phyloP scores from a whole-genome alignment of 2,888 invertebrate species.

The Rhaphigaster nebulosa region DNA sequence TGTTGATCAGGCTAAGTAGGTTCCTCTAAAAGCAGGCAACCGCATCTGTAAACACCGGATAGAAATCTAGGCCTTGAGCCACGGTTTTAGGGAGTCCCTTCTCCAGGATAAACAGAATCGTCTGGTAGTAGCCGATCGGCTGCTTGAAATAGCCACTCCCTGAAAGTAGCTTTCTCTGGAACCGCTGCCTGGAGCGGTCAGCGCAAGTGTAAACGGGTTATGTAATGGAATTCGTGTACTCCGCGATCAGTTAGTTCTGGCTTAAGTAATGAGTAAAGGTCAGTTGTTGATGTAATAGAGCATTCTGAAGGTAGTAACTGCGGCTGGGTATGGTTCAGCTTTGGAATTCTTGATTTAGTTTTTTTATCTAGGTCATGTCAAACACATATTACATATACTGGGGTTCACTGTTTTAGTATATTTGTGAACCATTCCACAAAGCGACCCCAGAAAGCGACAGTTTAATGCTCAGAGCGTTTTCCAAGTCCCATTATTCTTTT shows the following conservation, averaged over 20 bases:
- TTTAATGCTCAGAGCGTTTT: too few relatives aligned
- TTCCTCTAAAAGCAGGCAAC: slow-evolving; percentile 22
- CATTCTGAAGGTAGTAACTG: background rate
- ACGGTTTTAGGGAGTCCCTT: background rate
- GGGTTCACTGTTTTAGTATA: too few relatives aligned
- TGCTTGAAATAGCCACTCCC: background rate
- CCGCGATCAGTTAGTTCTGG: background rate
- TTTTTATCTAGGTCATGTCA: too few relatives aligned
- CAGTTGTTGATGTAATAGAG: background rate
- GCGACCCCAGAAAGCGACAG: too few relatives aligned
- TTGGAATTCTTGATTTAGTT: too few relatives aligned
- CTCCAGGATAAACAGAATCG: background rate
- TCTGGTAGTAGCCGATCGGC: background rate
- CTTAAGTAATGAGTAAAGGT: slow-evolving; percentile 6
- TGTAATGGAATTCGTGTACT: background rate
- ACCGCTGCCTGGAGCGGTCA: background rate
- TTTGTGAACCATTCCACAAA: too few relatives aligned
- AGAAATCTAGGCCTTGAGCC: background rate
- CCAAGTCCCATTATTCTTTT: too few relatives aligned
- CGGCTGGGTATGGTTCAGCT: background rate
- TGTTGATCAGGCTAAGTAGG: slow-evolving; percentile 20
- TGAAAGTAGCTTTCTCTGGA: background rate
- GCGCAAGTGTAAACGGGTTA: background rate
- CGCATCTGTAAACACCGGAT: background rate
- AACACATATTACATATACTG: too few relatives aligned